A percentile compares a stretch with the other conserved stretches of the same genome.
phyloP scores from a whole-genome alignment of 2,888 invertebrate genomes.

The Machimus atricapillus region DNA sequence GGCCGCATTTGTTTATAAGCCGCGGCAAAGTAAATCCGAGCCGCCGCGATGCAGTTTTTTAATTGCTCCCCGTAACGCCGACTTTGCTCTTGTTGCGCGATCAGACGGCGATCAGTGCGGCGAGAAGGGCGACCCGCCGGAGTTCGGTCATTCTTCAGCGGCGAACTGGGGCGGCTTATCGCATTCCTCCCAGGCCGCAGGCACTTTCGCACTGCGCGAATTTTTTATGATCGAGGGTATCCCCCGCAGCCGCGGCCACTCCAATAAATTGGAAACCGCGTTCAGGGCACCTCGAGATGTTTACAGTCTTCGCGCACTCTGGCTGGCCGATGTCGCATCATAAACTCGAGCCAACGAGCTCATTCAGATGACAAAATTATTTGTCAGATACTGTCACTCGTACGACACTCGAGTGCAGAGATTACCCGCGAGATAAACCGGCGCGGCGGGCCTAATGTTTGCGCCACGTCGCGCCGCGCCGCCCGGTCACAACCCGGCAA shows the following conservation, averaged over 20 bases:
- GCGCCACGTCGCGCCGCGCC: not conserved
- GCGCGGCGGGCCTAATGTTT: not conserved
- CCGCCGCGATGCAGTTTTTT: slow-evolving; percentile 9
- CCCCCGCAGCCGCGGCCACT: not conserved
- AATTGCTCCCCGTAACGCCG: slow-evolving; percentile 5
- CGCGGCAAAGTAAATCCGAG: not conserved
- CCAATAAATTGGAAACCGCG: slow-evolving; percentile 4
- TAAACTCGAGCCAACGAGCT: slow-evolving; percentile 8
- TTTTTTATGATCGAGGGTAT: not conserved
- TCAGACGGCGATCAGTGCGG: not conserved
- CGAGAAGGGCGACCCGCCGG: not conserved
- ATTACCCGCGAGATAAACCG: slow-evolving; percentile 1
- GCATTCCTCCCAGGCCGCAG: not conserved
- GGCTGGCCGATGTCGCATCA: not conserved
- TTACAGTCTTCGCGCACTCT: not conserved
- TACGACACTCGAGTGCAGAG: slow-evolving; percentile 8
- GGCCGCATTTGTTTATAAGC: slow-evolving; percentile 14
- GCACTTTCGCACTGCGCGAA: not conserved
- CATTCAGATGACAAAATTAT: slow-evolving; percentile 45
- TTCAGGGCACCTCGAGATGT: not conserved
- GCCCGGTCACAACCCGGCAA: not conserved
- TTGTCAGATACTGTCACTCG: slow-evolving; percentile 44
- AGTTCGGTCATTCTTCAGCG: not conserved
- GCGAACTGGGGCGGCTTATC: not conserved
- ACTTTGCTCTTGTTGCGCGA: not conserved